Conservation (phyloP, 2,888 invertebrate genomes). For the Sphinx pinastri region DNA sequence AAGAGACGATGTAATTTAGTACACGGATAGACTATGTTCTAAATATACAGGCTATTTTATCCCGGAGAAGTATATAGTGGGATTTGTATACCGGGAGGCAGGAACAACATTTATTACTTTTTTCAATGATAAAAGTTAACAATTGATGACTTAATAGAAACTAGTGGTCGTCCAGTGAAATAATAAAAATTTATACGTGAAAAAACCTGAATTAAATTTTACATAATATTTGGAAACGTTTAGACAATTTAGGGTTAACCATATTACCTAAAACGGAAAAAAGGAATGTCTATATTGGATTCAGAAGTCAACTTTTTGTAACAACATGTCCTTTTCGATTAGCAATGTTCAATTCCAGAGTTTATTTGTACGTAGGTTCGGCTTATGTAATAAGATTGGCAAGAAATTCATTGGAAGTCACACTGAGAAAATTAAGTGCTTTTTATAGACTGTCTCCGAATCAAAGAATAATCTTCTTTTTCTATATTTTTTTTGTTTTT, state of each 20-base stretch:
- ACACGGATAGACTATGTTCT: no score
- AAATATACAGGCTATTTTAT: no score
- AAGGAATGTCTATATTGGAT: conserved; percentile 8
- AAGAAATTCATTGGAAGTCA: not conserved
- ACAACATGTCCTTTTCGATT: conserved; percentile 10
- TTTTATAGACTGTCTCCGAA: not conserved
- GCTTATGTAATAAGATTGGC: not conserved
- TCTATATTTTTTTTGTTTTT: not conserved
- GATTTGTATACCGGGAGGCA: no score
- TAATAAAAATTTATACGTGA: no score
- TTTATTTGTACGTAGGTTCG: not conserved
- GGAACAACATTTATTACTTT: no score
- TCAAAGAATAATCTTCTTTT: not conserved
- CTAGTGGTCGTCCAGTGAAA: no score
- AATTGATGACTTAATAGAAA: no score
- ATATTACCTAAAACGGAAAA: not conserved
- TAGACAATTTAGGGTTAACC: not conserved
- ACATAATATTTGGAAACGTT: not conserved
- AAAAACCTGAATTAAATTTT: not conserved
- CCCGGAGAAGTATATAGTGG: no score
- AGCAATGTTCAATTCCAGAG: not conserved
- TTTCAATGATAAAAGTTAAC: no score
- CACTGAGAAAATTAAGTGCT: not conserved
- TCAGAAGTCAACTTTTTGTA: not conserved
- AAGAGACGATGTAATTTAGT: no score